Conservation (phyloP, 2,888 invertebrate genomes). For the Mesorhabditis sp. region DNA sequence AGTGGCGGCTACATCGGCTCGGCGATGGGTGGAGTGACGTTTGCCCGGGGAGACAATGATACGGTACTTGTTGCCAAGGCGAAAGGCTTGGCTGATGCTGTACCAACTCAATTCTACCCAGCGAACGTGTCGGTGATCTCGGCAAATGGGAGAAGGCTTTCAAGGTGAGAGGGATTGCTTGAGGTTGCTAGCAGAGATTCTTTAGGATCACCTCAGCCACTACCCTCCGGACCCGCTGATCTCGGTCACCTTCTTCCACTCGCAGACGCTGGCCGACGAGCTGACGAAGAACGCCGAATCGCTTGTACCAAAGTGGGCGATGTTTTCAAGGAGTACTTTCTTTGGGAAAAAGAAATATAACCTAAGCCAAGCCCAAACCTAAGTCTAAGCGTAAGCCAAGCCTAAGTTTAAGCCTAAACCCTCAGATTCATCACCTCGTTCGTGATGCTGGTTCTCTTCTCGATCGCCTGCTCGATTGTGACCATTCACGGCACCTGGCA, state of each 20-base stretch:
- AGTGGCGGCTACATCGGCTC: conserved; percentile 43
- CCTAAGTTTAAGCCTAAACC: conserved; percentile 1
- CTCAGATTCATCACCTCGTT: conserved; percentile 42
- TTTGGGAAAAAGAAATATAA: background rate
- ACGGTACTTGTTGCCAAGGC: conserved; percentile 37
- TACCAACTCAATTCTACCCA: conserved; percentile 47
- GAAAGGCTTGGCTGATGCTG: conserved; percentile 45
- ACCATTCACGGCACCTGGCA: conserved; percentile 74
- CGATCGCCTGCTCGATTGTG: conserved; percentile 39
- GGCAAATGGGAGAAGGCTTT: conserved; percentile 41
- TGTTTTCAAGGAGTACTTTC: background rate
- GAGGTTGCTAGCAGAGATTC: background rate
- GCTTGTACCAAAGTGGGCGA: conserved; percentile 33
- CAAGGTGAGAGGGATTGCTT: background rate
- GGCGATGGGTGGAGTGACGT: conserved; percentile 39
- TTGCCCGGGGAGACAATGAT: conserved; percentile 28
- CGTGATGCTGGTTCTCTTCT: conserved; percentile 38
- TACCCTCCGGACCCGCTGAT: conserved; percentile 37
- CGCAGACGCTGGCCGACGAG: conserved; percentile 83
- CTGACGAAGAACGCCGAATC: conserved; percentile 84
- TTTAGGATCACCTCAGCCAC: conserved; percentile 27
- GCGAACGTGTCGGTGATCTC: conserved; percentile 38
- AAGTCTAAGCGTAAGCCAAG: too few relatives aligned
- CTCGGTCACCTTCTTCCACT: conserved; percentile 45
- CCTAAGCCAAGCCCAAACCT: too few relatives aligned